Evolutionary conservation across 2,113 vertebrate genomes (phyloP), one percentile per base, ranked within the genome.

Genomic region (Brachypodius melanocephalos): DNA sequence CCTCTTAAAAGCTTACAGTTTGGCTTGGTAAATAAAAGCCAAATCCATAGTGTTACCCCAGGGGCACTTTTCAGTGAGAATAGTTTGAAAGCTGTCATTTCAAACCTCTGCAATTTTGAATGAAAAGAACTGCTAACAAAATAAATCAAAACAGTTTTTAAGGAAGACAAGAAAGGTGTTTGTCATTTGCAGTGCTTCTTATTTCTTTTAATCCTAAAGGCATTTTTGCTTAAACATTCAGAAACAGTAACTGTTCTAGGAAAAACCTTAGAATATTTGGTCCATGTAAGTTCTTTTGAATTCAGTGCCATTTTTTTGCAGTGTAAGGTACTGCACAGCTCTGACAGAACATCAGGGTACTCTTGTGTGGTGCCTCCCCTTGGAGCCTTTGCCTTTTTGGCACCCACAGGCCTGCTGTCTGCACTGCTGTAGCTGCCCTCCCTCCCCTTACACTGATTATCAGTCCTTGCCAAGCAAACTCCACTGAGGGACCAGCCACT

Each of bases 31-130:
- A 93, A 85, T 69, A 87, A 92, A 87, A 91, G 20, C 1, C 16
- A 79, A 11, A 85, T 91, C 45, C 46, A 22, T 3, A 36, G 38
- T 28, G 58, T 73, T 89, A 62, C 67, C 59, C 31, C 71, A 66
- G 48, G 77, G 59, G 75, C 46, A 43, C 71, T 93, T 89, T 77
- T 71, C 45, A 71, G 26, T 61, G 43, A 90, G 48, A 90, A 49
- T 2, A 0, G 17, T 89, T 93, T 54, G 67, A 91, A 88, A 90
- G 74, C 75, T 89, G 58, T 68, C 59, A 45, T 93, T 95, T 94
- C 81, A 88, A 69, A 83, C 81, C 62, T 82, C 74, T 91, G 54
- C 63, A 85, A 88, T 95, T 95, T 74, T 91, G 74, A 91, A 69
- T 88, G 78, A 79, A 91, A 82, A 82, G 18, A 82, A 62, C 62